Conservation (phyloP, 2,888 invertebrate species). For the Hirtodrosophila trivittata region DNA sequence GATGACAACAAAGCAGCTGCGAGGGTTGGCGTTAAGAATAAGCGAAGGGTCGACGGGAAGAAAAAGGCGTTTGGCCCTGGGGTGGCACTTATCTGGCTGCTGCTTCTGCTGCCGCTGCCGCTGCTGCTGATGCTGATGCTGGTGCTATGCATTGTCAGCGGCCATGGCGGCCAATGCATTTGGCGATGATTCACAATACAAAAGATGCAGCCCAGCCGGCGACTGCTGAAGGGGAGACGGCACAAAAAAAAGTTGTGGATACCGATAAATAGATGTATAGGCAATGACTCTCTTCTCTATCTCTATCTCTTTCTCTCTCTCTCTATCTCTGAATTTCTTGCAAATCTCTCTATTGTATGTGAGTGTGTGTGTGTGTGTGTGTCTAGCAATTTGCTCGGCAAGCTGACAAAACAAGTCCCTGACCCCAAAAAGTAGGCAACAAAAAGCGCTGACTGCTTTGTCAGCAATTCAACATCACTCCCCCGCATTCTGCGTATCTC, state of each 20-base stretch:
- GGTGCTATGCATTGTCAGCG: constrained; percentile 56
- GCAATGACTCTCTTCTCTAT: constrained; percentile 24
- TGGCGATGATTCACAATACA: constrained; percentile 70
- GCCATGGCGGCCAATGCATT: constrained; percentile 59
- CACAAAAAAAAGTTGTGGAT: constrained; percentile 42
- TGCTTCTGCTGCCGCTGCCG: constrained; percentile 25
- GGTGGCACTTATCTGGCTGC: constrained; percentile 51
- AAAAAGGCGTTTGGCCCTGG: background rate
- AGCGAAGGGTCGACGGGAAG: background rate
- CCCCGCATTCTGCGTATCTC: constrained; percentile 7
- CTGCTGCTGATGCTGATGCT: constrained; percentile 10
- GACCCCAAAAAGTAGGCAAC: constrained; percentile 76
- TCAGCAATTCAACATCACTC: constrained; percentile 51
- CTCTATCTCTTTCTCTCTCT: background rate
- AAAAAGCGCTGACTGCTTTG: constrained; percentile 67
- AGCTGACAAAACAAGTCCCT: constrained; percentile 75
- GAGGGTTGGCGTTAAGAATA: constrained; percentile 4
- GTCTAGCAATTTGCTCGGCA: constrained; percentile 48
- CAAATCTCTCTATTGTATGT: constrained; percentile 3
- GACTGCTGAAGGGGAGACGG: constrained; percentile 13
- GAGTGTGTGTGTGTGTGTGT: constrained; percentile 23
- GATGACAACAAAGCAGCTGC: constrained; percentile 15
- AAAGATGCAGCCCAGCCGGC: constrained; percentile 61
- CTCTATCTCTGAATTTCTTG: background rate
- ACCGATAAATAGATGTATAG: constrained; percentile 65